Evolutionary conservation across 2,888 invertebrate species (phyloP).

Genomic region (Leucozona laternaria): DNA sequence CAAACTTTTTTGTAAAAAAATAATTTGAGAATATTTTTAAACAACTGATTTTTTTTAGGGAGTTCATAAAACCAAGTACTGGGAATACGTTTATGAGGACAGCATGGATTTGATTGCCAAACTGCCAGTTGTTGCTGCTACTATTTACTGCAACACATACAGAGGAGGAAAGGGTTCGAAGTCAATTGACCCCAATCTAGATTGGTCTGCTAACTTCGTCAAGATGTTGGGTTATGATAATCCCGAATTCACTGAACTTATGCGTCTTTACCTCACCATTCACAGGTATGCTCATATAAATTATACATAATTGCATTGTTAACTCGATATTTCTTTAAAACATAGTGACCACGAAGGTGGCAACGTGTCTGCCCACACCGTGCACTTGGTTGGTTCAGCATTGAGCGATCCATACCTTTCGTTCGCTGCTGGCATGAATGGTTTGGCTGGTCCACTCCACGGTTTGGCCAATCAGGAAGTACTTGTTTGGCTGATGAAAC

Average conservation of each 20-base stretch:
- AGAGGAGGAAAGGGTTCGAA: slow-evolving; percentile 88
- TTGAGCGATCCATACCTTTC: slow-evolving; percentile 94
- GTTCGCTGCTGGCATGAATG: slow-evolving; percentile 93
- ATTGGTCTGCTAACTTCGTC: slow-evolving; percentile 94
- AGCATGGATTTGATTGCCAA: slow-evolving; percentile 95
- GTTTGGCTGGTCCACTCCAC: slow-evolving; percentile 94
- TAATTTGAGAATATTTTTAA: not conserved
- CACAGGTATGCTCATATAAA: slow-evolving; percentile 84
- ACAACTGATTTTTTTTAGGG: slow-evolving; percentile 82
- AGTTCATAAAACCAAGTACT: slow-evolving; percentile 90
- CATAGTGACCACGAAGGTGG: slow-evolving; percentile 92
- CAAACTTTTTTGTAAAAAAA: not conserved
- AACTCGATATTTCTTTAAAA: slow-evolving; percentile 23
- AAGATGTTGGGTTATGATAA: slow-evolving; percentile 92
- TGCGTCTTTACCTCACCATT: slow-evolving; percentile 93
- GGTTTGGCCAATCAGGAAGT: slow-evolving; percentile 97
- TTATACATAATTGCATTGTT: not conserved
- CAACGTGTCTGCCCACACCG: slow-evolving; percentile 95
- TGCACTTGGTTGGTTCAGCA: slow-evolving; percentile 94
- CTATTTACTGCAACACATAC: slow-evolving; percentile 92
- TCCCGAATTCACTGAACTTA: slow-evolving; percentile 90
- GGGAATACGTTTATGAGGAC: slow-evolving; percentile 92
- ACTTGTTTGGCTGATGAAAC: slow-evolving; percentile 95
- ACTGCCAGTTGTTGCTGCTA: slow-evolving; percentile 93
- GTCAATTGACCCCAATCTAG: slow-evolving; percentile 90